Conservation (phyloP, 2,888 invertebrate species). For the Ichneumon xanthorius region DNA sequence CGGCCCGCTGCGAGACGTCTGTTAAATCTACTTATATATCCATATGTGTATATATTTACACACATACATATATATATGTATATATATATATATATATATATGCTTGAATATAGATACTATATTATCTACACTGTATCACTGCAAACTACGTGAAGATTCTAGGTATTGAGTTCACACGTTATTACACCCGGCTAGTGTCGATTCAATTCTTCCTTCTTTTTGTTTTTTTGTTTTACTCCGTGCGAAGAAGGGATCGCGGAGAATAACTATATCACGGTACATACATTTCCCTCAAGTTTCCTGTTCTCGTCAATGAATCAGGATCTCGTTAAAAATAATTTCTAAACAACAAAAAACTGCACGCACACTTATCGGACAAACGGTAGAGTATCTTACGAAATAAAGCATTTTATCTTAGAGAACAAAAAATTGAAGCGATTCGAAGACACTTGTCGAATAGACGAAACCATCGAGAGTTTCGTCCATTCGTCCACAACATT, state of each 20-base stretch:
- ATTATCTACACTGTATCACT: slow-evolving; percentile 68
- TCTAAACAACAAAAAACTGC: slow-evolving; percentile 10
- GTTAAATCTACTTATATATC: slow-evolving; percentile 12
- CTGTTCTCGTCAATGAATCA: neutral
- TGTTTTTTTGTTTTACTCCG: slow-evolving; percentile 17
- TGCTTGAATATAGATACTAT: slow-evolving; percentile 34
- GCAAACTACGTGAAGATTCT: slow-evolving; percentile 69
- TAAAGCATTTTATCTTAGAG: slow-evolving; percentile 37
- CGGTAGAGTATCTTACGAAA: slow-evolving; percentile 44
- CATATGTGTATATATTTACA: slow-evolving; percentile 30
- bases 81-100: slow-evolving; percentile 25
- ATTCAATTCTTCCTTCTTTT: slow-evolving; percentile 49
- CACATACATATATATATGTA: slow-evolving; percentile 16
- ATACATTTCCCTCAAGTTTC: slow-evolving; percentile 29
- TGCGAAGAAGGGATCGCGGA: slow-evolving; percentile 21
- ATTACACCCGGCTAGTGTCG: slow-evolving; percentile 62
- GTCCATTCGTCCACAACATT: slow-evolving; percentile 20
- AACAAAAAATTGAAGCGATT: slow-evolving; percentile 8
- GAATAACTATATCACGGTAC: slow-evolving; percentile 47
- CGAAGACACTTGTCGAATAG: slow-evolving; percentile 5
- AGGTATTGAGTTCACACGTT: slow-evolving; percentile 64
- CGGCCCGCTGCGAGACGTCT: slow-evolving; percentile 72
- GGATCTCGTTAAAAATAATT: slow-evolving; percentile 7
- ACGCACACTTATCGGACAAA: slow-evolving; percentile 34
- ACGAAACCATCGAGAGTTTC: neutral